A percentile compares a stretch with the other conserved stretches of the same genome.
These are phyloP conservation scores for Heteronetta atricapilla DNA, from an alignment of 2,113 vertebrate genomes.

Conservation along the genomic window DNA sequence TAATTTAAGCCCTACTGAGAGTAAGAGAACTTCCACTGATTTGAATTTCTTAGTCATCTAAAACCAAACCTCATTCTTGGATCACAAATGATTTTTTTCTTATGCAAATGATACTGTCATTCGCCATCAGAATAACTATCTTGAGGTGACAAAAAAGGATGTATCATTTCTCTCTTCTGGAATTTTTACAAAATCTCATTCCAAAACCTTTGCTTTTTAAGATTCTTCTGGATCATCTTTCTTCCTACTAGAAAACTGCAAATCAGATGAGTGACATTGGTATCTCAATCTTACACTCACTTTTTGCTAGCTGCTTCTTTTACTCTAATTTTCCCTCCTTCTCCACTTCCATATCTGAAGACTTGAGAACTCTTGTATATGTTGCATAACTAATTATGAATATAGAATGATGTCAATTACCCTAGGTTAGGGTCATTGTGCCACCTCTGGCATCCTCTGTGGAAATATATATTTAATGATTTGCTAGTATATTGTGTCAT, in stretches of 20 bases:
- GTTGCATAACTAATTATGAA: background rate
- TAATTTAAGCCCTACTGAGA: background rate
- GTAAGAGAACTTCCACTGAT: background rate
- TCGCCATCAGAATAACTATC: background rate
- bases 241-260: background rate
- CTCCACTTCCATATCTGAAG: background rate
- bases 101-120: background rate
- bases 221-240: background rate
- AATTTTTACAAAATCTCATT: background rate
- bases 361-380: background rate
- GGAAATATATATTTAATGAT: background rate
- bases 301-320: background rate
- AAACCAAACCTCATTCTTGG: background rate
- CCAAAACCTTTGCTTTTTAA: background rate
- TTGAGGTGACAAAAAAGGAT: background rate
- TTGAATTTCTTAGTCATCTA: background rate
- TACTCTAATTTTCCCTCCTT: background rate
- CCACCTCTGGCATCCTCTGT: background rate
- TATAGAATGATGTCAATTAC: background rate
- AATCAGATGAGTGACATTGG: background rate
- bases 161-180: background rate
- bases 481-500: background rate
- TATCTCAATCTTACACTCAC: background rate
- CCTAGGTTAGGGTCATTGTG: background rate
- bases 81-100: background rate